A percentile compares a stretch with the other conserved stretches of the same genome.
phyloP scores from a whole-genome alignment of 2,113 vertebrate genomes.

The Gulo gulo region DNA sequence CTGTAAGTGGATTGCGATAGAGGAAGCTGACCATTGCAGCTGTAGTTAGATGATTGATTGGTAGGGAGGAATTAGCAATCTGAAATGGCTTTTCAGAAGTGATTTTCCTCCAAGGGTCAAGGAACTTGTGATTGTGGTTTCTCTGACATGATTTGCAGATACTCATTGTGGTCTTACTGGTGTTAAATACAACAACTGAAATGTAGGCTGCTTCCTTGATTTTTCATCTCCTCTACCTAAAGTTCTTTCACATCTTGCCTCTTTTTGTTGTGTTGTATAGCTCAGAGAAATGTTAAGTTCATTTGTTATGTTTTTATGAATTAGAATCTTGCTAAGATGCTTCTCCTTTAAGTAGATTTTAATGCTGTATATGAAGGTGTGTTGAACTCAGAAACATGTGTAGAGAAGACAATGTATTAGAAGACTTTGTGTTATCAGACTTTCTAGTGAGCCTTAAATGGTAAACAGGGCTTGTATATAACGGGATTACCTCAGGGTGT shows the following conservation, averaged over 20 bases:
- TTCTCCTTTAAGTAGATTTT: neutral
- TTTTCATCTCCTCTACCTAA: neutral
- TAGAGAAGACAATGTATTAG: neutral
- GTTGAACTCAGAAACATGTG: neutral
- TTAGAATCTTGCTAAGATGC: neutral
- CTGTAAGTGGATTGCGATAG: neutral
- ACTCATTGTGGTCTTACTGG: neutral
- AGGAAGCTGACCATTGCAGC: no score
- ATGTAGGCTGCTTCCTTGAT: neutral
- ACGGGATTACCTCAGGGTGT: neutral
- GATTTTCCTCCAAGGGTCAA: conserved; percentile 14
- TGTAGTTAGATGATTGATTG: neutral
- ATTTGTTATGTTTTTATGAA: neutral
- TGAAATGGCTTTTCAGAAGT: conserved; percentile 37
- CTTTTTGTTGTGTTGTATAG: neutral
- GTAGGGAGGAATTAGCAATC: neutral
- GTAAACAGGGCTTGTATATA: neutral
- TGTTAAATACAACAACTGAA: neutral
- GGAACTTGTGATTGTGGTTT: neutral
- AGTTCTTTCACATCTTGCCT: neutral
- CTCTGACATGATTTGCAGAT: neutral
- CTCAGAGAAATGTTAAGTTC: neutral
- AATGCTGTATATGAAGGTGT: neutral
- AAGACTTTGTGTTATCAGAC: neutral
- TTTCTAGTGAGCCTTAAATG: neutral